Evolutionary conservation across 1,140 invertebrate genomes (phyloP).

Genomic region (Diuraphis noxia): DNA sequence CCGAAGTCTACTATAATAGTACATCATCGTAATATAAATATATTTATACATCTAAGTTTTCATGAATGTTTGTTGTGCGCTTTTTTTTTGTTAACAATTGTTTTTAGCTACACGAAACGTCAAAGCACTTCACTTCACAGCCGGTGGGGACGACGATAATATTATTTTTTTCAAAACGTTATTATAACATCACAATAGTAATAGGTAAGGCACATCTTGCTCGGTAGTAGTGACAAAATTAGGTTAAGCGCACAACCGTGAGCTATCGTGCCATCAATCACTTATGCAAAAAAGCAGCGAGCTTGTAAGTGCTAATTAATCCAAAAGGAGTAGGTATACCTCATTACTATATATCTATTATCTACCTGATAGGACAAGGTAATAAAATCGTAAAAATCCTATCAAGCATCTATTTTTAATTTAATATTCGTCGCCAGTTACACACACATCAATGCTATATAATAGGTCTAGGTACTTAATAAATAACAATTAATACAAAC

Average conservation of each 20-base stretch:
- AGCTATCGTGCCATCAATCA: not conserved
- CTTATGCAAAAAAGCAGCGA: not conserved
- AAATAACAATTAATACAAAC: not conserved
- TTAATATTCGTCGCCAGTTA: not conserved
- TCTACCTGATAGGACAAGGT: not conserved
- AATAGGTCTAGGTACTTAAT: not conserved
- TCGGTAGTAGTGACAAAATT: not conserved
- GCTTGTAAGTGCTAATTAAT: not conserved
- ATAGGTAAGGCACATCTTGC: not conserved
- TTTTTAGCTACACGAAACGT: not conserved
- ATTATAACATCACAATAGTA: not conserved
- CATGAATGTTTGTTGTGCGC: not conserved
- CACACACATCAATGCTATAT: not conserved
- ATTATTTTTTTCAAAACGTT: not conserved
- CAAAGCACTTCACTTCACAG: not conserved
- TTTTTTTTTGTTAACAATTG: not conserved
- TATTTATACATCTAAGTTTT: not conserved
- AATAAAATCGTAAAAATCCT: not conserved
- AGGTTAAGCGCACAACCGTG: not conserved
- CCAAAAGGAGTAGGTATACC: not conserved
- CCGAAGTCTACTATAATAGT: not conserved
- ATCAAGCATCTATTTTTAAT: not conserved
- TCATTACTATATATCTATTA: not conserved
- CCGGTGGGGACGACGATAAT: not conserved
- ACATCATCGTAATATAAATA: not conserved